Conservation (phyloP, 2,797 vertebrate species). For the Alcedo atthis region DNA sequence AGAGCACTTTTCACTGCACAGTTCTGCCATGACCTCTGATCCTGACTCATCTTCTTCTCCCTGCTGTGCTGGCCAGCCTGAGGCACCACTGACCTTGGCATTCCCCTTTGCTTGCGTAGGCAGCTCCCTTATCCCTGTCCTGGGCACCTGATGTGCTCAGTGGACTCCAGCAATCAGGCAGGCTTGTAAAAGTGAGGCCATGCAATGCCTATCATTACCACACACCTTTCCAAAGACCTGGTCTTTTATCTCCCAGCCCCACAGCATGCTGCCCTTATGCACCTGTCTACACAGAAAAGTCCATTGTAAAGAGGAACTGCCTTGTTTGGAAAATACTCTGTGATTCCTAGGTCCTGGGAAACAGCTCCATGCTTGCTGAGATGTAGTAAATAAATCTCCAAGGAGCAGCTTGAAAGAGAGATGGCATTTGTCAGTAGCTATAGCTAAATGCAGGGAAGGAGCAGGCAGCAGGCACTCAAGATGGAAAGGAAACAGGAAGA, state of each 20-base stretch:
- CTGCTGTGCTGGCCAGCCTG: not conserved
- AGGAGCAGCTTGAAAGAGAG: not conserved
- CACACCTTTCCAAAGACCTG: not conserved
- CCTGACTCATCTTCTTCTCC: not conserved
- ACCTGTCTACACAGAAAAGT: not conserved
- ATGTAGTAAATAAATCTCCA: not conserved
- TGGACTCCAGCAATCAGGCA: not conserved
- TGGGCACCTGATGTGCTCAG: not conserved
- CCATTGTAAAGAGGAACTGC: not conserved
- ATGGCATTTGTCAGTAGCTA: not conserved
- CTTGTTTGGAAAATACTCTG: not conserved
- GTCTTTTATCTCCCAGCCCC: not conserved
- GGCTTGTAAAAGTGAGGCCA: not conserved
- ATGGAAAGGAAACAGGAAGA: constrained; percentile 51
- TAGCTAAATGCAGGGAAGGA: not conserved
- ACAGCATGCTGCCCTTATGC: not conserved
- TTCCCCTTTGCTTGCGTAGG: not conserved
- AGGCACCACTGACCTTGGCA: not conserved
- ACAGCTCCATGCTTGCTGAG: not conserved
- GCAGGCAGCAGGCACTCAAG: not conserved
- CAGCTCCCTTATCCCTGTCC: not conserved
- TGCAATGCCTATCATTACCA: not conserved
- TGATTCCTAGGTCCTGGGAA: not conserved
- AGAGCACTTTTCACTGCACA: not conserved
- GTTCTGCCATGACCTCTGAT: not conserved